These are phyloP conservation scores for Platycheirus rosarum DNA, from an alignment of 2,888 invertebrate species.

Conservation along the genomic window DNA sequence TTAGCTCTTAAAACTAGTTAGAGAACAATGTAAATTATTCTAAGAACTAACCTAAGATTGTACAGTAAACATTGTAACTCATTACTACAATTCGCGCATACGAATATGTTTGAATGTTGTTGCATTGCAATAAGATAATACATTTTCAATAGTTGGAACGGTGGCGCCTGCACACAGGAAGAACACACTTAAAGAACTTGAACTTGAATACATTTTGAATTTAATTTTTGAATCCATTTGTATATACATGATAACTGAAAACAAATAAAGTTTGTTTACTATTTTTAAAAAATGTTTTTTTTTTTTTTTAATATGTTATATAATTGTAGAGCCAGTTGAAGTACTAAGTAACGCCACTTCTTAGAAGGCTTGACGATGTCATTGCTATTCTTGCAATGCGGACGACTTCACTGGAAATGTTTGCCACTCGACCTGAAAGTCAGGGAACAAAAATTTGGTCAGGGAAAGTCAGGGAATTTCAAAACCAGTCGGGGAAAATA, in stretches of 20 bases:
- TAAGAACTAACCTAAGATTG: conserved; percentile 19
- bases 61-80: conserved; percentile 5
- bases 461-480: no score
- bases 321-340: not conserved
- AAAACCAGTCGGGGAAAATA: no score
- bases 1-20: not conserved
- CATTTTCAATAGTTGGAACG: conserved; percentile 22
- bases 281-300: conserved; percentile 56
- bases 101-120: conserved; percentile 6
- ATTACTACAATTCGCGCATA: not conserved
- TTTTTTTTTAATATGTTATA: not conserved
- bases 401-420: no score
- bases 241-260: conserved; percentile 70
- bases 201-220: conserved; percentile 60
- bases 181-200: conserved; percentile 24
- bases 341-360: conserved; percentile 6
- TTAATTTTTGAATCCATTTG: conserved; percentile 59
- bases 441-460: no score
- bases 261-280: conserved; percentile 73
- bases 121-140: conserved; percentile 16
- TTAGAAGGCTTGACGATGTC: not conserved
- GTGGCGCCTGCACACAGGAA: conserved; percentile 4
- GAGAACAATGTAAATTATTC: conserved; percentile 21
- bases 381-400: not conserved
- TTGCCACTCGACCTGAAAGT: no score